A percentile compares a stretch with the other conserved stretches of the same genome.
Conservation (phyloP, 2,888 invertebrate genomes). For the Isoperla grammatica region DNA sequence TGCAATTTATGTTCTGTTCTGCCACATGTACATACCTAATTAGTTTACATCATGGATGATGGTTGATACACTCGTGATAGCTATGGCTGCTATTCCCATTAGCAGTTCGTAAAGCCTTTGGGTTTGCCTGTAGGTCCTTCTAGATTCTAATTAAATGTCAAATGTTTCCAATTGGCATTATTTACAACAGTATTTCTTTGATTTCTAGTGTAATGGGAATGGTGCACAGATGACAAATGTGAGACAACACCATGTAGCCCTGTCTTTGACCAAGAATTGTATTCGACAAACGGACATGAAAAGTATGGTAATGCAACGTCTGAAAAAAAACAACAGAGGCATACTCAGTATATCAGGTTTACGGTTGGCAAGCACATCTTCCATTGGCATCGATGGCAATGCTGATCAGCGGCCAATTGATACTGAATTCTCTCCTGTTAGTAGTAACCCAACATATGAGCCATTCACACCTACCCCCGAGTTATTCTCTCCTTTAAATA, state of each 20-base stretch:
- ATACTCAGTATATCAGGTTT: background rate
- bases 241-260: conserved; percentile 5
- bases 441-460: background rate
- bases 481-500: background rate
- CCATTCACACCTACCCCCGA: background rate
- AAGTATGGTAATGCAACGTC: background rate
- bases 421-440: too few relatives aligned
- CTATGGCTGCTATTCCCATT: too few relatives aligned
- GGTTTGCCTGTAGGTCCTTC: too few relatives aligned
- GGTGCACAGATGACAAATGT: background rate
- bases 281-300: background rate
- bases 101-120: too few relatives aligned
- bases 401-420: background rate
- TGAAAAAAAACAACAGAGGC: background rate
- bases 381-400: background rate
- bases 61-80: too few relatives aligned
- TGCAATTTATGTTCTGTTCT: too few relatives aligned
- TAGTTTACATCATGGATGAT: too few relatives aligned
- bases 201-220: conserved; percentile 2
- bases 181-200: too few relatives aligned
- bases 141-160: background rate
- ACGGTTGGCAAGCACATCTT: conserved; percentile 16
- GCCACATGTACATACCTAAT: too few relatives aligned
- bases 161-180: too few relatives aligned
- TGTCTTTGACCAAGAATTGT: background rate